A percentile compares a stretch with the other conserved stretches of the same genome.
These are phyloP conservation scores for Chiroxiphia lanceolata DNA, from an alignment of 2,797 vertebrate genomes.

Conservation along the genomic window DNA sequence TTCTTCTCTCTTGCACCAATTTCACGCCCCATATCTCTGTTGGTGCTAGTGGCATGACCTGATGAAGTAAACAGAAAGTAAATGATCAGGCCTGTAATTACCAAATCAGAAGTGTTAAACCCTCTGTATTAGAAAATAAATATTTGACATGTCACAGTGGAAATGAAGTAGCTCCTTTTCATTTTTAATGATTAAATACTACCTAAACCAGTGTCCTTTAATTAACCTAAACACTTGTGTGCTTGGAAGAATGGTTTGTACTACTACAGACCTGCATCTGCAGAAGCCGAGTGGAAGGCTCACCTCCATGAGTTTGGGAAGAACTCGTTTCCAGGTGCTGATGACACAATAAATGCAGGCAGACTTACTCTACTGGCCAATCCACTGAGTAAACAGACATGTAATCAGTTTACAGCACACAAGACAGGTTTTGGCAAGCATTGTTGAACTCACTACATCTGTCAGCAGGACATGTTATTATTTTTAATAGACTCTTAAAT, in stretches of 20 bases:
- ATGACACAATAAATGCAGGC: not conserved
- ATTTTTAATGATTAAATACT: not conserved
- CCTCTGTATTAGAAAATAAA: not conserved
- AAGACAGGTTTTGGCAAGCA: not conserved
- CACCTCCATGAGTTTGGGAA: not conserved
- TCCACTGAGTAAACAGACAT: not conserved
- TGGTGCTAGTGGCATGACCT: not conserved
- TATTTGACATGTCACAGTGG: not conserved
- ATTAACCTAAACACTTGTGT: not conserved
- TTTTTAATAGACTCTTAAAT: not conserved
- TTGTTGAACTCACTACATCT: not conserved
- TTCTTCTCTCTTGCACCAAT: not conserved
- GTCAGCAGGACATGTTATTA: not conserved
- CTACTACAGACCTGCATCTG: not conserved
- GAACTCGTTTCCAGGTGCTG: not conserved
- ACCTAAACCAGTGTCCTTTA: not conserved
- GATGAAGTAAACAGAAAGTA: not conserved
- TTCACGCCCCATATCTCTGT: not conserved
- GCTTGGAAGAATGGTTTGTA: not conserved
- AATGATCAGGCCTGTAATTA: not conserved
- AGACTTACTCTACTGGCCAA: not conserved
- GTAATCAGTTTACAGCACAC: not conserved
- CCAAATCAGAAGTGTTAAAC: not conserved
- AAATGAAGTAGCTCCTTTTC: not conserved
- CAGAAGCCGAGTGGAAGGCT: not conserved